Evolutionary conservation across 2,888 invertebrate species (phyloP), one percentile per base, ranked within the genome.

Genomic region (Drosophila barbarae): DNA sequence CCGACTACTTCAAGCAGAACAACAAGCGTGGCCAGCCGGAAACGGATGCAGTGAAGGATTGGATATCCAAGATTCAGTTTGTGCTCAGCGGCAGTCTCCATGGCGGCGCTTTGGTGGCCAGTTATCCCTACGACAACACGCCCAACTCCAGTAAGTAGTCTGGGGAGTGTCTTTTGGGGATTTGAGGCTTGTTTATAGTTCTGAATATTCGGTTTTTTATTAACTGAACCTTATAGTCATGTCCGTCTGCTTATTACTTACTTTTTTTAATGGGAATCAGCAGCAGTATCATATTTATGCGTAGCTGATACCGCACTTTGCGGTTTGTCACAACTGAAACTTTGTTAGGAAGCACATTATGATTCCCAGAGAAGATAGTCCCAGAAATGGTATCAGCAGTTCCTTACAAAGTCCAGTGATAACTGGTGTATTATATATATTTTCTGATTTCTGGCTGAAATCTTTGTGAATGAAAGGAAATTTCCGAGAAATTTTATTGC

Each of bases 61-160:
- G 98, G 98, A 93, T 97, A 66, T 94, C 95, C 71, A 95, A 96
- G 89, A 95, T 95, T 64, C 97, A 96, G 89, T 98, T 98, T 88
- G 96, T 98, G 12, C 91, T 98, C 34, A 98, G 98, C 1, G 98
- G 97, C 46, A 97, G 97, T 76, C 91, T 98, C 55, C 98, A 98
- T 88, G 98, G 98, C 0, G 98, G 98, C 2, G 89, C 89, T 15
- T 91, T 98, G 68, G 98, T 99, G 13, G 98, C 97, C 44, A 98
- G 97, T 85, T 99, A 98, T 90, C 98, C 99, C 0, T 99, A 95
- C 89, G 98, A 99, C 89, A 98, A 97, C 89, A 97, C 96, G 5
- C 96, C 96, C 21, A 96, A 95, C 91, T 94, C 96, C 90, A 95
- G 97, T 97, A 94, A 94, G 94, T 91, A 87, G 84, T 76, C 78